Evolutionary conservation across 2,797 vertebrate genomes (phyloP).

Genomic region (Pangasius mekongensis): DNA sequence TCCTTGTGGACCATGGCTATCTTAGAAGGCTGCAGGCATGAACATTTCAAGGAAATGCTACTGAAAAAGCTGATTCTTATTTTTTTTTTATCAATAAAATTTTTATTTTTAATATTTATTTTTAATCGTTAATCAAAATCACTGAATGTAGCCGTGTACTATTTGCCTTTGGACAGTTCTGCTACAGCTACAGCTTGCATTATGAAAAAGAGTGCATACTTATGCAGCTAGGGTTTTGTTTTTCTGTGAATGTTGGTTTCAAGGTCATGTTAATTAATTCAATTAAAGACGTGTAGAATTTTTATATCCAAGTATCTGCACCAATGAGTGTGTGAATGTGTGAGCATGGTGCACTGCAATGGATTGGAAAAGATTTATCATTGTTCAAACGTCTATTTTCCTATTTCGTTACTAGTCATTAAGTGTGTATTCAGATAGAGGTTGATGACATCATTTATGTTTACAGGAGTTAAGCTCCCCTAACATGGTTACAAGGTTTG

Average conservation of each 20-base stretch:
- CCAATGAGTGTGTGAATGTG: not conserved
- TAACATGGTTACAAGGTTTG: not conserved
- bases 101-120: no score
- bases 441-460: not conserved
- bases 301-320: not conserved
- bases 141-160: not conserved
- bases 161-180: not conserved
- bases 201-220: not conserved
- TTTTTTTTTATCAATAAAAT: no score
- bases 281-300: not conserved
- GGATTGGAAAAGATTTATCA: not conserved
- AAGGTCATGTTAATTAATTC: not conserved
- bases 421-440: not conserved
- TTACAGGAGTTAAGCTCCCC: not conserved
- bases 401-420: not conserved
- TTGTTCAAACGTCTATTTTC: not conserved
- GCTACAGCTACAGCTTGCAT: not conserved
- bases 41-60: not conserved
- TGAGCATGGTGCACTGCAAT: not conserved
- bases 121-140: not conserved
- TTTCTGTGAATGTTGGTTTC: not conserved
- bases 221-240: not conserved
- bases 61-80: not conserved
- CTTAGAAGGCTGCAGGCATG: not conserved
- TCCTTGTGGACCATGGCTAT: not conserved